Evolutionary conservation across 2,113 vertebrate genomes (phyloP).

Genomic region (Ctenodactylus gundi): DNA sequence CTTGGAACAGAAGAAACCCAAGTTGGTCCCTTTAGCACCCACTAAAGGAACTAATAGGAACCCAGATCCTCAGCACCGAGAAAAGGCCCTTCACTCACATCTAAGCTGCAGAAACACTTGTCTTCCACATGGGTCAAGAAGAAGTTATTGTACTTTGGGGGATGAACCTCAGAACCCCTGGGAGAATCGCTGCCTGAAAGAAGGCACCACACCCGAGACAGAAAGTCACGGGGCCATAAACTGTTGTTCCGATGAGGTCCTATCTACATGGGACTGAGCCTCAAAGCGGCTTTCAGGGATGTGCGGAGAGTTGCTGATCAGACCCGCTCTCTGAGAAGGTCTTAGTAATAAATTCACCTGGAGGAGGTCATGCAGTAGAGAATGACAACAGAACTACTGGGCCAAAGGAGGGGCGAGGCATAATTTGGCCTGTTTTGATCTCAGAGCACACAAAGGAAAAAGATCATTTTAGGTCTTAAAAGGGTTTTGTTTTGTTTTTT

Average conservation of each 20-base stretch:
- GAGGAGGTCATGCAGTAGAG: neutral
- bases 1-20: neutral
- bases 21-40: neutral
- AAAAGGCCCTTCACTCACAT: neutral
- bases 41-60: neutral
- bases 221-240: neutral
- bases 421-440: neutral
- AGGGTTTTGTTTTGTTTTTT: neutral
- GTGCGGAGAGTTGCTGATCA: neutral
- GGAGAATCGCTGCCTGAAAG: neutral
- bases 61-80: neutral
- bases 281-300: neutral
- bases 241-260: neutral
- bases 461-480: neutral
- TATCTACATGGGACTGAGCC: neutral
- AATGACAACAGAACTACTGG: neutral
- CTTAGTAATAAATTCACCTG: neutral
- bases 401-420: neutral
- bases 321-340: neutral
- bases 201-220: neutral
- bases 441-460: constrained; percentile 42
- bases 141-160: neutral
- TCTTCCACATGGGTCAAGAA: neutral
- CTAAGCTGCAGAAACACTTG: neutral
- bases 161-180: neutral